Conservation (phyloP, 2,113 vertebrate genomes). For the Poeciliopsis turrubarensis region DNA sequence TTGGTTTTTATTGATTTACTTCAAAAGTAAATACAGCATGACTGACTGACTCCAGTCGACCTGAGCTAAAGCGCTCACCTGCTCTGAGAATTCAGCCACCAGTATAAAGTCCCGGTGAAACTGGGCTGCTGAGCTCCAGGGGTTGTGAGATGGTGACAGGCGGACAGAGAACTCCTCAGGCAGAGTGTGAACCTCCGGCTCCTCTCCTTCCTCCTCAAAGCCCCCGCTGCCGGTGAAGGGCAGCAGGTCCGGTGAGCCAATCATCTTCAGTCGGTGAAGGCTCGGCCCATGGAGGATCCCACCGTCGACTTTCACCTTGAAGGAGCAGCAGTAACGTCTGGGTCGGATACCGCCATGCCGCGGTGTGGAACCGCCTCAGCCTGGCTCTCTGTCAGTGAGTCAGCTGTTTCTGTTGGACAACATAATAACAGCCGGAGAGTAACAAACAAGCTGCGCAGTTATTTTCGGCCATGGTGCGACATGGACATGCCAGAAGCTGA, state of each 20-base stretch:
- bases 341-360: constrained; percentile 19
- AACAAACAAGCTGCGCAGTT: constrained; percentile 33
- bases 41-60: too few species aligned
- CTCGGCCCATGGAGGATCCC: constrained; percentile 19
- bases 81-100: constrained; percentile 95
- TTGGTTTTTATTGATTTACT: too few species aligned
- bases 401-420: constrained; percentile 47
- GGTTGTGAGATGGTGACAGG: constrained; percentile 79
- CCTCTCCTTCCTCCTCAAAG: constrained; percentile 77
- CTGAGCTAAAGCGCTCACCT: constrained; percentile 72
- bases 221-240: constrained; percentile 89
- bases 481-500: not conserved
- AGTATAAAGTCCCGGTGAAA: constrained; percentile 93
- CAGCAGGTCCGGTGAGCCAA: constrained; percentile 94
- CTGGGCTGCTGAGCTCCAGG: constrained; percentile 86
- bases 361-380: not conserved
- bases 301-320: too few species aligned
- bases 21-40: too few species aligned
- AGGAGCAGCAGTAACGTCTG: too few species aligned
- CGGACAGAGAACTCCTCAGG: constrained; percentile 91
- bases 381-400: constrained; percentile 34
- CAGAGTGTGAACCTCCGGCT: constrained; percentile 69
- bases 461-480: not conserved
- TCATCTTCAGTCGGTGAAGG: constrained; percentile 81
- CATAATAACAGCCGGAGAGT: not conserved